These are phyloP conservation scores for Thysanoteuthis rhombus DNA, from an alignment of 2,888 invertebrate species.

Conservation along the genomic window DNA sequence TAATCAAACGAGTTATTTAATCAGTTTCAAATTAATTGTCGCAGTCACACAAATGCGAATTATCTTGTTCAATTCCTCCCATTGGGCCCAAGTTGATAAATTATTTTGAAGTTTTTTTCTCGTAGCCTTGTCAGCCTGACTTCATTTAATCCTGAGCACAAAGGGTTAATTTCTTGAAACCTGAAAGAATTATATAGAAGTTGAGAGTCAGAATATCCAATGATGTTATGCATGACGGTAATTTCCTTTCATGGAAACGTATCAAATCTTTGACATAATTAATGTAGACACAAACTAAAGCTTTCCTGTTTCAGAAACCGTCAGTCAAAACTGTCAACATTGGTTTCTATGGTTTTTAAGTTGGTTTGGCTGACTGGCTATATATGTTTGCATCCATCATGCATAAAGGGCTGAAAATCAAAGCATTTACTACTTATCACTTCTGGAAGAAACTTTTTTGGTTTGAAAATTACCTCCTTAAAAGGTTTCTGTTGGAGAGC, in stretches of 20 bases:
- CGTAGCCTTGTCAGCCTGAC: neutral
- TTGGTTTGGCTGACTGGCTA: too few species aligned
- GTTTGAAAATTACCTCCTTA: too few species aligned
- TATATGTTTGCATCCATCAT: too few species aligned
- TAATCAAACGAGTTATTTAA: neutral
- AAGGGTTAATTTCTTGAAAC: neutral
- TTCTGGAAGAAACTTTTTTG: too few species aligned
- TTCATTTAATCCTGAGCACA: neutral
- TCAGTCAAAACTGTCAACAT: too few species aligned
- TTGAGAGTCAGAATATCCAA: neutral
- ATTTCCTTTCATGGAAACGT: neutral
- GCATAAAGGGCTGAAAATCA: too few species aligned
- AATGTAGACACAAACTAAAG: neutral
- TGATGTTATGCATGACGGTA: neutral
- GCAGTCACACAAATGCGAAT: neutral
- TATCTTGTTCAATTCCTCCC: neutral
- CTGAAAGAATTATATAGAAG: neutral
- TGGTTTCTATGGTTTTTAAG: too few species aligned
- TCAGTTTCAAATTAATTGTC: neutral
- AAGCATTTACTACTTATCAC: too few species aligned
- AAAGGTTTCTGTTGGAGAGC: too few species aligned
- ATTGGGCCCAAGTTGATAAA: neutral
- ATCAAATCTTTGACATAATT: neutral
- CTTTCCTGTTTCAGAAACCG: neutral
- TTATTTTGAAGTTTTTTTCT: neutral